phyloP scores from a whole-genome alignment of 2,888 invertebrate species.

The Drosophila seclusa region DNA sequence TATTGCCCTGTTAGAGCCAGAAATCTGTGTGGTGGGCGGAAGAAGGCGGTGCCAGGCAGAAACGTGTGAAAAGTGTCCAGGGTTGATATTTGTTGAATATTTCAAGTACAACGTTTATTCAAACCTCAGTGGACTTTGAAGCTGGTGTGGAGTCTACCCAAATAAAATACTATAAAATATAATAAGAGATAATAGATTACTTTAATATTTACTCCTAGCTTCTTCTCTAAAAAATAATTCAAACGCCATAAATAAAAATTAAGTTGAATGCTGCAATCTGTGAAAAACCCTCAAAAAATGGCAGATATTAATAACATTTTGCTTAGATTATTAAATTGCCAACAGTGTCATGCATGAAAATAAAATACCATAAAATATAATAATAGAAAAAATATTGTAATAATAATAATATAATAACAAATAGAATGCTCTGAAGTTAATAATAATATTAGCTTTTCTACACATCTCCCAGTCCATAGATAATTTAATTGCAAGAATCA shows the following conservation, averaged over 20 bases:
- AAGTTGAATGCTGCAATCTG: background rate
- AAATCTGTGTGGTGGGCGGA: slow-evolving; percentile 56
- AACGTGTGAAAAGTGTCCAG: slow-evolving; percentile 48
- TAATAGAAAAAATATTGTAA: background rate
- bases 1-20: slow-evolving; percentile 3
- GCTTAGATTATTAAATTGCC: no score
- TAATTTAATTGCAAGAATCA: background rate
- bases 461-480: rapidly evolving
- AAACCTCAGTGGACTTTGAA: background rate
- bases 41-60: slow-evolving; percentile 41
- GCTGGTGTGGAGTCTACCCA: background rate
- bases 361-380: background rate
- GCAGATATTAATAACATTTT: no score
- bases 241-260: background rate
- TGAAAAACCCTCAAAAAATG: rapidly evolving
- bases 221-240: background rate
- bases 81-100: slow-evolving; percentile 33
- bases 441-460: background rate
- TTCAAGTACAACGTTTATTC: background rate
- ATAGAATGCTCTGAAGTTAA: background rate
- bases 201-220: background rate
- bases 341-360: rapidly evolving
- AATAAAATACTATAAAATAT: background rate
- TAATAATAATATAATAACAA: background rate
- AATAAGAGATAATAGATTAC: background rate